These are phyloP conservation scores for Drosophila recens DNA, from an alignment of 2,888 invertebrate genomes.

Conservation along the genomic window DNA sequence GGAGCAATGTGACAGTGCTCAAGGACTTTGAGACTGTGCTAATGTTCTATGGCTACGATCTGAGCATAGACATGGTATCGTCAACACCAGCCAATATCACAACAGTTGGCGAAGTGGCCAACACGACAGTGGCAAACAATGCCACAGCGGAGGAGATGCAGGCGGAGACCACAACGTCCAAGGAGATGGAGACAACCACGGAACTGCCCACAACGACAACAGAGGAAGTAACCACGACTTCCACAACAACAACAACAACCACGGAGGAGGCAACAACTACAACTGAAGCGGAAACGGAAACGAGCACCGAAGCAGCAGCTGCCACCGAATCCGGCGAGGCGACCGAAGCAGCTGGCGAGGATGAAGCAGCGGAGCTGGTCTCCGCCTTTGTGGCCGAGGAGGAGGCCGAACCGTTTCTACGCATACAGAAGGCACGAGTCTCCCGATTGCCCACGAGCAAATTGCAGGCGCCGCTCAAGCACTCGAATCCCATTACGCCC, in stretches of 20 bases:
- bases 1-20: slow-evolving; percentile 91
- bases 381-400: slow-evolving; percentile 77
- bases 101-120: slow-evolving; percentile 18
- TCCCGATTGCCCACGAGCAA: slow-evolving; percentile 76
- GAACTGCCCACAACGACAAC: slow-evolving; percentile 40
- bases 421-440: slow-evolving; percentile 79
- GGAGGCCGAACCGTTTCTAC: slow-evolving; percentile 72
- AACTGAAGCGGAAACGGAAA: slow-evolving; percentile 41
- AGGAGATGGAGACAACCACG: slow-evolving; percentile 50
- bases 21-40: slow-evolving; percentile 91
- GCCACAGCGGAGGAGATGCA: slow-evolving; percentile 41
- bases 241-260: slow-evolving; percentile 62
- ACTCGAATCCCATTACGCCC: slow-evolving; percentile 67
- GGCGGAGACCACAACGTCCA: slow-evolving; percentile 47
- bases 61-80: slow-evolving; percentile 86
- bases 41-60: slow-evolving; percentile 93
- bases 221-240: slow-evolving; percentile 55
- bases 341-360: slow-evolving; percentile 48
- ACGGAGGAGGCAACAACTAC: slow-evolving; percentile 49
- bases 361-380: slow-evolving; percentile 79
- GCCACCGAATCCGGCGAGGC: slow-evolving; percentile 58
- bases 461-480: slow-evolving; percentile 75
- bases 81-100: slow-evolving; percentile 63
- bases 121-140: slow-evolving; percentile 50
- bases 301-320: slow-evolving; percentile 53